These are phyloP conservation scores for Peromyscus aztecus DNA, from an alignment of 2,797 vertebrate species.

Conservation along the genomic window DNA sequence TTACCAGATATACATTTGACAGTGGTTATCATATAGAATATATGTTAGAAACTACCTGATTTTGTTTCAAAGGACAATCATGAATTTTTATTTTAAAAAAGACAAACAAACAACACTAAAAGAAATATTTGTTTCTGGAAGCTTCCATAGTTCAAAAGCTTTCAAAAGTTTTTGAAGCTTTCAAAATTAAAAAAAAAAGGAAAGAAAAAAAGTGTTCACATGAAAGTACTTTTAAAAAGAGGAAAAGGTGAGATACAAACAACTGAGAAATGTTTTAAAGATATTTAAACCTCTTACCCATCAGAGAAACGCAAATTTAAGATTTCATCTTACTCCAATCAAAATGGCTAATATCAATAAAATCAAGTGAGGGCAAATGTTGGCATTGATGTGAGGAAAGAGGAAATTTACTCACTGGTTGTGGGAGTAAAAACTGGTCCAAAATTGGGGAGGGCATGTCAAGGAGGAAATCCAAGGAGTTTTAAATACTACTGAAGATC, in stretches of 20 bases:
- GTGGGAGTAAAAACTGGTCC: background rate
- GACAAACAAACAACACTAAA: no score
- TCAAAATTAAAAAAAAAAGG: no score
- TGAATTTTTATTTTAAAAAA: no score
- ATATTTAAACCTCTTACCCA: background rate
- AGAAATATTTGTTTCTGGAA: no score
- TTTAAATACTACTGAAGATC: background rate
- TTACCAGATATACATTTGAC: no score
- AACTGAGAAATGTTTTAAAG: background rate
- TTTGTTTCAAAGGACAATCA: no score
- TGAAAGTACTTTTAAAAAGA: background rate
- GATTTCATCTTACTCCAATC: background rate
- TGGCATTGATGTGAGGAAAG: background rate
- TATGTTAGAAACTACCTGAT: background rate
- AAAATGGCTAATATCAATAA: background rate
- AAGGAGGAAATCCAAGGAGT: background rate
- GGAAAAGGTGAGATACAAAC: background rate
- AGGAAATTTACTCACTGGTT: background rate
- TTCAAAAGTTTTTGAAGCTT: background rate
- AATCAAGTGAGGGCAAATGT: background rate
- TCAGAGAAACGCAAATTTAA: background rate
- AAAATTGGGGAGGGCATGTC: background rate
- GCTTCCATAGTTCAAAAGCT: no score
- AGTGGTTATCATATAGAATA: background rate
- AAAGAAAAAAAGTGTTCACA: background rate